Evolutionary conservation across 2,888 invertebrate species (phyloP).

Genomic region (Hirtodrosophila histrioides): DNA sequence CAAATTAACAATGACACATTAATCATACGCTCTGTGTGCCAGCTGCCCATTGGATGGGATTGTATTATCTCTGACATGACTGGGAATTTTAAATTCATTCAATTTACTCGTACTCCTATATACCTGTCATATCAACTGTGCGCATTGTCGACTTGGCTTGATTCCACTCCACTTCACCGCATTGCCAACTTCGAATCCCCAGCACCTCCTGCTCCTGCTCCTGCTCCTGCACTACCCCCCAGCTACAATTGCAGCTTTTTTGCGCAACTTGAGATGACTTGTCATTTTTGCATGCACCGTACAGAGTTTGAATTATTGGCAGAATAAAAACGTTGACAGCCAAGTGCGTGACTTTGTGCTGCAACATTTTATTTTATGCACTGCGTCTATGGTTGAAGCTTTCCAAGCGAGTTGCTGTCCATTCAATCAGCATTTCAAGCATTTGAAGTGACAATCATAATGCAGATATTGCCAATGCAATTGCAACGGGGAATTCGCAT

Average conservation of each 20-base stretch:
- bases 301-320: slow-evolving; percentile 72
- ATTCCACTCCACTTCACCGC: slow-evolving; percentile 53
- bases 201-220: slow-evolving; percentile 12
- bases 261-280: slow-evolving; percentile 35
- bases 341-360: slow-evolving; percentile 70
- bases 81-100: slow-evolving; percentile 55
- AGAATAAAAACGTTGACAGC: slow-evolving; percentile 72
- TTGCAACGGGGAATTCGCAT: slow-evolving; percentile 44
- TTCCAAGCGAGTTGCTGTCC: slow-evolving; percentile 74
- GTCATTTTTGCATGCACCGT: slow-evolving; percentile 62
- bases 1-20: slow-evolving; percentile 68
- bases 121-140: slow-evolving; percentile 39
- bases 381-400: slow-evolving; percentile 34
- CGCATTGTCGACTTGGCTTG: slow-evolving; percentile 39
- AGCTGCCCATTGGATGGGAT: slow-evolving; percentile 4
- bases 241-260: slow-evolving; percentile 16
- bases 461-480: slow-evolving; percentile 67
- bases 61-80: slow-evolving; percentile 45
- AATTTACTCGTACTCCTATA: not conserved
- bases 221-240: too few relatives aligned
- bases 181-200: slow-evolving; percentile 27
- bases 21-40: slow-evolving; percentile 58
- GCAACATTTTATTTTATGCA: slow-evolving; percentile 48
- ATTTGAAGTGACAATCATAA: slow-evolving; percentile 78
- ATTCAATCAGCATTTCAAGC: slow-evolving; percentile 76